Evolutionary conservation across 1,140 invertebrate species (phyloP).

Genomic region (Drosophila oshimai): DNA sequence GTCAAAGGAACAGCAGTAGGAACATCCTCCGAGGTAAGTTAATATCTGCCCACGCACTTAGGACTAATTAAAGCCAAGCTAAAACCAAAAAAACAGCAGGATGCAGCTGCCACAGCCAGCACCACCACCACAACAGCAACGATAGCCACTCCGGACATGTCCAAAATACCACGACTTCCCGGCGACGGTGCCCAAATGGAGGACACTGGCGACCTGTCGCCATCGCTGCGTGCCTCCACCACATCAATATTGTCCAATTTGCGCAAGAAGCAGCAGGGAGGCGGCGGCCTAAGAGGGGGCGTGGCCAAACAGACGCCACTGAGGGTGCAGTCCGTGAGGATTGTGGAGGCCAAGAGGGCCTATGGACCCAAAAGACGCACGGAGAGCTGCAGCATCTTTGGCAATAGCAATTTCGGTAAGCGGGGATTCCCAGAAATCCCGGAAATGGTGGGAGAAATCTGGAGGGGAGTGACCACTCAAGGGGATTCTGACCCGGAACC

Average conservation of each 20-base stretch:
- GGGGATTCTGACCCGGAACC: not conserved
- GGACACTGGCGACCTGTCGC: constrained; percentile 63
- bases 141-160: constrained; percentile 68
- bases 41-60: constrained; percentile 56
- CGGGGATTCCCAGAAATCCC: not conserved
- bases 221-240: constrained; percentile 68
- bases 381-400: constrained; percentile 80
- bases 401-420: constrained; percentile 78
- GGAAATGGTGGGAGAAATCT: not conserved
- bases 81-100: constrained; percentile 66
- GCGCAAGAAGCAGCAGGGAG: constrained; percentile 61
- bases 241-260: constrained; percentile 75
- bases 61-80: constrained; percentile 67
- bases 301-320: constrained; percentile 65
- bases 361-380: constrained; percentile 74
- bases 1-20: constrained; percentile 17
- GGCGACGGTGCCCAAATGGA: constrained; percentile 83
- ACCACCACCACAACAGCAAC: constrained; percentile 6
- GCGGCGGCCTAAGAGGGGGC: constrained; percentile 8
- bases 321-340: constrained; percentile 78
- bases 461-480: not conserved
- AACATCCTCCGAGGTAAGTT: constrained; percentile 57
- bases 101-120: constrained; percentile 16
- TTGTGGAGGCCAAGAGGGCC: constrained; percentile 70
- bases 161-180: constrained; percentile 83